Conservation (phyloP, 2,797 vertebrate species). For the Decapterus maruadsi region DNA sequence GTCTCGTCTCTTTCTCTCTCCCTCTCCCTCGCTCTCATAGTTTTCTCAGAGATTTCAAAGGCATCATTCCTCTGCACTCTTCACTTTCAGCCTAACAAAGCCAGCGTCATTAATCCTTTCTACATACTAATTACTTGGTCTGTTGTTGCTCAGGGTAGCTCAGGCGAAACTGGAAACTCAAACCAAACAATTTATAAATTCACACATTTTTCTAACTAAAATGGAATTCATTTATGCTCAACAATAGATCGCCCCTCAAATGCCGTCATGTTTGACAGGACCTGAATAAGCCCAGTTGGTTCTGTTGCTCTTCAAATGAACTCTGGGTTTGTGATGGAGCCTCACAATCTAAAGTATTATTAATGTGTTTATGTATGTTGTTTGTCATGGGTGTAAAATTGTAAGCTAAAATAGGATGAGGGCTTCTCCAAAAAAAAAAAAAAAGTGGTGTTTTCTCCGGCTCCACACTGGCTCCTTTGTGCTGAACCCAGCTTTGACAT, state of each 20-base stretch:
- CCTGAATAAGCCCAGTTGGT: not conserved
- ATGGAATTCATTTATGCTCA: not conserved
- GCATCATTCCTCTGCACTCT: conserved; percentile 42
- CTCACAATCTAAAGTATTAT: not conserved
- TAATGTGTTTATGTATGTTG: not conserved
- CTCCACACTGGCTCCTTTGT: conserved; percentile 82
- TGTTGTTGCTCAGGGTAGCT: conserved; percentile 38
- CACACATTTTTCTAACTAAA: conserved; percentile 5
- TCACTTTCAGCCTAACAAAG: conserved; percentile 49
- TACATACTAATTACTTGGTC: conserved; percentile 65
- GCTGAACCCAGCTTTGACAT: conserved; percentile 81
- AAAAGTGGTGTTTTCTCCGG: conserved; percentile 72
- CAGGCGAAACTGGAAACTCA: conserved; percentile 26
- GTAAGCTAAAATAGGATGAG: conserved; percentile 54
- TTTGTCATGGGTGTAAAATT: conserved; percentile 46
- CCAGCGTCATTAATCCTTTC: conserved; percentile 56
- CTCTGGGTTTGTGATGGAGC: not conserved
- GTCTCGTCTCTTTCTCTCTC: conserved; percentile 19
- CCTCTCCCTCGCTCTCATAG: conserved; percentile 1
- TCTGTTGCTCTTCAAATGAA: not conserved
- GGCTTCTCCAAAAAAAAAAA: conserved; percentile 50
- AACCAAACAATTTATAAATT: conserved; percentile 35
- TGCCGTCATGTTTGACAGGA: conserved; percentile 4
- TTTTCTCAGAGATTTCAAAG: conserved; percentile 67
- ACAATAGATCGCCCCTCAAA: conserved; percentile 17